These are phyloP conservation scores for Caenorhabditis sp. DNA, from an alignment of 2,888 invertebrate genomes.

Conservation along the genomic window DNA sequence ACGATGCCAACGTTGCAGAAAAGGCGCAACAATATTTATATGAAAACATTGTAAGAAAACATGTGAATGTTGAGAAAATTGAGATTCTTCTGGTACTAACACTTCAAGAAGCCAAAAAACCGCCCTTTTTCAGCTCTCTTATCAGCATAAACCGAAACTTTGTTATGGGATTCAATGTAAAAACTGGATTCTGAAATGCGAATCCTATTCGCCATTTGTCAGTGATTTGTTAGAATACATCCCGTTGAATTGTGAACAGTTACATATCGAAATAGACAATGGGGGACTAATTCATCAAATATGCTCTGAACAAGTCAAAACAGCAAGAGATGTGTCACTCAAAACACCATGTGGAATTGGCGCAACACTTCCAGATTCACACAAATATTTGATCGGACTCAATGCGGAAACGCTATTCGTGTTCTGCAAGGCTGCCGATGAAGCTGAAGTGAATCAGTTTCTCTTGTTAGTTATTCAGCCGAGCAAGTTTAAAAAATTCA, in stretches of 20 bases:
- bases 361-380: background rate
- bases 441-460: background rate
- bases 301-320: background rate
- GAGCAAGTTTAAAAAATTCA: background rate
- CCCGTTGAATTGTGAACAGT: background rate
- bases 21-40: slow-evolving; percentile 6
- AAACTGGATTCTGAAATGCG: slow-evolving; percentile 32
- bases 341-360: background rate
- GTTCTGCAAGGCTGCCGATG: background rate
- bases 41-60: background rate
- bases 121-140: slow-evolving; percentile 27
- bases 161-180: background rate
- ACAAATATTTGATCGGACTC: background rate
- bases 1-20: slow-evolving; percentile 21
- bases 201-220: slow-evolving; percentile 36
- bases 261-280: slow-evolving; percentile 20
- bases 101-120: background rate
- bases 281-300: background rate
- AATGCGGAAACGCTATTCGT: background rate
- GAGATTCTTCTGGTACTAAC: background rate
- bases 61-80: background rate
- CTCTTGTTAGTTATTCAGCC: too few relatives aligned
- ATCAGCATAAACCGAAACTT: background rate
- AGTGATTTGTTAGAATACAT: slow-evolving; percentile 11
- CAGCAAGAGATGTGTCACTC: background rate